Evolutionary conservation across 1,140 invertebrate species (phyloP), one percentile per base, ranked within the genome.

Genomic region (Danaus plexippus): DNA sequence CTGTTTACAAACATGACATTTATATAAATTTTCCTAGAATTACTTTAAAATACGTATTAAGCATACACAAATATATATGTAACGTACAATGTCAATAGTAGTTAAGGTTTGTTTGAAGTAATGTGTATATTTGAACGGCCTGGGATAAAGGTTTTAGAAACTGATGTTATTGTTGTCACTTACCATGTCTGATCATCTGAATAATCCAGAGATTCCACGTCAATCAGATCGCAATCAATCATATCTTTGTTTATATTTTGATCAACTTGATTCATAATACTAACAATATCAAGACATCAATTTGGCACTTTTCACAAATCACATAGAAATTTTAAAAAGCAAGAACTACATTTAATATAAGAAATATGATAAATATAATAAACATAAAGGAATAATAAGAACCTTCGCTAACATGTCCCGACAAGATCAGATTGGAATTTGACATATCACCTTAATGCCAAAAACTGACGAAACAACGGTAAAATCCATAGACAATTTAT

Each of bases 211-310:
- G 77, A 77, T 74, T 87, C 84, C 81, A 87, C 76, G 81, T 87
- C 84, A 63, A 87, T 87, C 65, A 87, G 70, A 71, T 85, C 81
- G 78, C 67, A 80, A 77, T 87, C 84, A 69, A 81, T 72, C 81
- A 85, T 87, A 87, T 83, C 83, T 87, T 87, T 87, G 83, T 87
- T 87, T 87, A 87, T 87, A 87, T 87, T 87, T 80, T 87, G 80
- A 80, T 80, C 76, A 83, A 71, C 54, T 73, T 78, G 77, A 80
- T 85, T 77, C 81, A 87, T 87, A 78, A 78, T 83, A 77, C 69
- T 66, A 73, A 67, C 70, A 67, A 66, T 56, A 60, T 66, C 57
- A 69, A 77, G 66, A 80, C 83, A 85, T 86, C 64, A 85, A 86
- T 85, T 85, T 85, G 81, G 81, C 83, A 86, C 81, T 82, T 69